Evolutionary conservation across 1,140 invertebrate species (phyloP), one percentile per base, ranked within the genome.

Genomic region (Formica selysi): DNA sequence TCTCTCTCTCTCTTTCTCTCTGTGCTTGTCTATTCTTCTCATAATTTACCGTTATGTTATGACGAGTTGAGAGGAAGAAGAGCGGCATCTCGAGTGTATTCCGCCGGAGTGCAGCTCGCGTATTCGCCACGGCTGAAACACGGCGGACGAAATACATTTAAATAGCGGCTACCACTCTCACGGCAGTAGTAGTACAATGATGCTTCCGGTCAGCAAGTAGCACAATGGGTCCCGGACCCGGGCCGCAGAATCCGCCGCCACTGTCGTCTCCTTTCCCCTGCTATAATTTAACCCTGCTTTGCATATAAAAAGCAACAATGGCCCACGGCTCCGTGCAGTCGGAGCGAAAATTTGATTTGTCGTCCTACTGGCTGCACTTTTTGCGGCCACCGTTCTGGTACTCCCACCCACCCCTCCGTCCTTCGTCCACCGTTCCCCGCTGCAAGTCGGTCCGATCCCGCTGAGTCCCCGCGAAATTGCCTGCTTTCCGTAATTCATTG

Each of bases 221-320:
- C 78, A 92, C 91, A 93, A 93, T 93, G 90, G 38, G 91, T 67
- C 70, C 76, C 70, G 76, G 29, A 87, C 70, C 78, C 78, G 65
- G 78, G 88, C 70, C 87, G 73, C 78, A 84, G 89, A 70, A 91
- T 91, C 86, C 78, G 64, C 54, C 22, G 59, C 67, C 70, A 32
- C 64, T 62, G 54, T 48, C 84, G 84, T 83, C 86, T 89, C 91
- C 87, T 92, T 92, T 86, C 85, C 67, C 73, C 86, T 57, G 88
- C 87, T 71, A 93, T 93, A 93, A 93, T 93, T 93, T 93, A 93
- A 88, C 91, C 91, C 89, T 93, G 91, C 92, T 93, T 93, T 93
- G 91, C 92, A 92, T 93, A 92, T 93, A 93, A 93, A 93, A 93
- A 93, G 92, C 91, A 93, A 93, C 92, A 93, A 93, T 93, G 91